These are phyloP conservation scores for Acleris laterana DNA, from an alignment of 2,888 invertebrate species.

Conservation along the genomic window DNA sequence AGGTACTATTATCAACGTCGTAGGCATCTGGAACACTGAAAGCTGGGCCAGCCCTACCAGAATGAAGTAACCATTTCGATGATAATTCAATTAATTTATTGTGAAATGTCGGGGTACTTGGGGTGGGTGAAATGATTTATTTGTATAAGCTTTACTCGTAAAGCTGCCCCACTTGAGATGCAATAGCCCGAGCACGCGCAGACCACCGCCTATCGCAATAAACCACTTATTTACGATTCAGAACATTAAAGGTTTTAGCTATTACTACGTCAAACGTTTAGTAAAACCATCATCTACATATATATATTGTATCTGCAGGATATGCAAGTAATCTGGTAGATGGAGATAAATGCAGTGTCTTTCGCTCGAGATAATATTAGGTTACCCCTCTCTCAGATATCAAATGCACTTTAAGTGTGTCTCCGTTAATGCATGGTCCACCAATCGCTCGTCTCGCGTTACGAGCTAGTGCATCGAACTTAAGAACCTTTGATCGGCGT, in stretches of 20 bases:
- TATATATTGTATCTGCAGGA: conserved; percentile 7
- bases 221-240: conserved; percentile 57
- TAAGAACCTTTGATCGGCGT: conserved; percentile 38
- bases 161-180: conserved; percentile 64
- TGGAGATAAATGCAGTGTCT: conserved; percentile 20
- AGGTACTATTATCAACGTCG: too few species aligned
- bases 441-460: conserved; percentile 69
- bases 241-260: conserved; percentile 56
- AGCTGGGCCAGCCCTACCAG: background rate
- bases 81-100: conserved; percentile 33
- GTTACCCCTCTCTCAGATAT: conserved; percentile 65
- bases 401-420: conserved; percentile 71
- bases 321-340: conserved; percentile 17
- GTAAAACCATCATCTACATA: background rate
- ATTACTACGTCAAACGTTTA: conserved; percentile 55
- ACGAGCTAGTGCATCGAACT: conserved; percentile 47
- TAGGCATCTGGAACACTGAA: background rate
- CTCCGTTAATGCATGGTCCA: conserved; percentile 75
- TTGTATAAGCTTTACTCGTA: conserved; percentile 58
- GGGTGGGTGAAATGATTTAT: conserved; percentile 64
- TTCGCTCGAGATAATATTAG: conserved; percentile 39
- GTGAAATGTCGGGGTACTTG: conserved; percentile 31
- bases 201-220: conserved; percentile 60
- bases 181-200: conserved; percentile 57
- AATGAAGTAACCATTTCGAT: conserved; percentile 20